Percentiles rank a stretch among this genome's conserved stretches.
These are phyloP conservation scores for Peromyscus nudipes DNA, from an alignment of 2,797 vertebrate genomes.

Conservation along the genomic window DNA sequence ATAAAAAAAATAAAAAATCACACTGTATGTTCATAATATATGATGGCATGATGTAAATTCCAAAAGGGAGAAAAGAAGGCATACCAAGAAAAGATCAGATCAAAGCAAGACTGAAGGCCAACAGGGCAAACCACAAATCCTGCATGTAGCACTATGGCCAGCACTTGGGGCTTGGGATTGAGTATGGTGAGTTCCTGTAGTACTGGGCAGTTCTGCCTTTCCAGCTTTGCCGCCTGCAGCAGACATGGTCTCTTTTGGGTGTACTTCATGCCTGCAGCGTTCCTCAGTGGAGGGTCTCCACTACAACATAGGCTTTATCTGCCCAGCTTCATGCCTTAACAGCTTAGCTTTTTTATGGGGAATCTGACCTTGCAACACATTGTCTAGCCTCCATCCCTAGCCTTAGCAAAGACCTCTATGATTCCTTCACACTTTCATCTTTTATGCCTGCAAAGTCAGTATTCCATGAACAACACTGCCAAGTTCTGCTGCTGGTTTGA, in stretches of 20 bases:
- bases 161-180: not conserved
- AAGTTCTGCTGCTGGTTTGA: not conserved
- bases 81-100: not conserved
- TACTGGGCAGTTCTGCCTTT: not conserved
- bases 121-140: not conserved
- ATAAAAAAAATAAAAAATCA: not conserved
- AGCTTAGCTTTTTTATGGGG: not conserved
- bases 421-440: not conserved
- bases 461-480: not conserved
- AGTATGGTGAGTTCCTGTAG: not conserved
- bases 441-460: not conserved
- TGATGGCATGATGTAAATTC: too few species aligned
- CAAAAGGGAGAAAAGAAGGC: not conserved
- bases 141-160: not conserved
- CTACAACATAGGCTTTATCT: not conserved
- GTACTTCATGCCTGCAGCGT: not conserved
- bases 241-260: not conserved
- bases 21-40: not conserved
- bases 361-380: not conserved
- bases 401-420: not conserved
- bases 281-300: not conserved
- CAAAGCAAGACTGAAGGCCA: not conserved
- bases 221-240: not conserved
- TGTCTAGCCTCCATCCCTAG: not conserved
- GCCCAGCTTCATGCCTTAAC: not conserved